Evolutionary conservation across 2,888 invertebrate species (phyloP), one percentile per base, ranked within the genome.

Genomic region (Coecobrya sp.): DNA sequence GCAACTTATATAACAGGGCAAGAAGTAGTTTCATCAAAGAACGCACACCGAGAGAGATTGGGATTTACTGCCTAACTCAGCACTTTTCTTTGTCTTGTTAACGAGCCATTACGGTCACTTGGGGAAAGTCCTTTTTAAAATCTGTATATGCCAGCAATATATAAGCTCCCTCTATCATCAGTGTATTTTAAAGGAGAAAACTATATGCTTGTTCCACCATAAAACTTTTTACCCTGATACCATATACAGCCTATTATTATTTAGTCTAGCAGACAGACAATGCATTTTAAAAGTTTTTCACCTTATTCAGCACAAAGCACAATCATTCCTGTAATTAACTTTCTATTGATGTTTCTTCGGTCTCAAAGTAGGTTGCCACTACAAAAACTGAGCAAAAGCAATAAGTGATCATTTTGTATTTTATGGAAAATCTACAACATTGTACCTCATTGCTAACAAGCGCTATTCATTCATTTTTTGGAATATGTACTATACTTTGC

Each of bases 21-120:
- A 42, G 11, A 49, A 70, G 27, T 52, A 70, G 42, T 82, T 82
- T 82, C 82, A 82, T 82, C 82, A 82, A 82, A 82, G 52, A 82
- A 45, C 36, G 36, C 42, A 36, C 82, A 62, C 59, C 30, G 13
- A 79, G 36, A 70, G 70, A 89, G 82, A 89, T 89, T 89, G 27
- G 89, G 82, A 89, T 89, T 89, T 89, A 89, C 89, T 49, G 89
- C 89, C 36, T 52, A 52, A 52, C 59, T 70, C 70, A 70, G 82
- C 89, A 89, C 82, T 89, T 89, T 84, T 70, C 89, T 89, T 89
- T 89, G 89, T 89, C 81, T 81, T 89, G 89, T 89, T 89, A 89
- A 89, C 89, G 89, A 89, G 82, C 89, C 89, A 89, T 89, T 89
- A 82, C 81, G 89, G 89, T 89, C 89, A 89, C 89, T 89, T 89